Percentiles rank a stretch among this genome's conserved stretches.
phyloP scores from a whole-genome alignment of 2,797 vertebrate genomes.

The Sebastes jordani region DNA sequence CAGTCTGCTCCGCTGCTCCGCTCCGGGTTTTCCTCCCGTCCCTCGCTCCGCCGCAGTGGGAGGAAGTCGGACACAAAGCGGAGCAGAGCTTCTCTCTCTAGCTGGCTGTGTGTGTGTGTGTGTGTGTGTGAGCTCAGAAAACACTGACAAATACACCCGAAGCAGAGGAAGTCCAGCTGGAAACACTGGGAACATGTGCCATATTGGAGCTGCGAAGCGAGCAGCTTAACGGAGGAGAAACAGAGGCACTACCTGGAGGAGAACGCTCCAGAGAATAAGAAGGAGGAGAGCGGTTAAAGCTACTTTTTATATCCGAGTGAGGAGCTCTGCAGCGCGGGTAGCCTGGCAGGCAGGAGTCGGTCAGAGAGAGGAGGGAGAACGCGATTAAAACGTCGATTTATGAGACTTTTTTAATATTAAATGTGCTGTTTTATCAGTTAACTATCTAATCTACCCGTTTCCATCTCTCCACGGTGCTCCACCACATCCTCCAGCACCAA shows the following conservation, averaged over 20 bases:
- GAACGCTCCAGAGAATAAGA: not conserved
- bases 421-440: not conserved
- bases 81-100: constrained; percentile 2
- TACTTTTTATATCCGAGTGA: not conserved
- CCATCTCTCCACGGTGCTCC: constrained; percentile 57
- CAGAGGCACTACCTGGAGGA: not conserved
- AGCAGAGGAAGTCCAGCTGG: not conserved
- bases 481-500: constrained; percentile 30
- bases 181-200: constrained; percentile 13
- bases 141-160: constrained; percentile 12
- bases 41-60: constrained; percentile 67
- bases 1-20: not conserved
- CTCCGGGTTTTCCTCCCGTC: constrained; percentile 78
- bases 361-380: not conserved
- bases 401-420: no score
- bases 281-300: not conserved
- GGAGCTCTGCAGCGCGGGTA: constrained; percentile 20
- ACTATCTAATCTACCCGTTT: constrained; percentile 32
- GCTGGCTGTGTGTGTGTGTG: not conserved
- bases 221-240: not conserved
- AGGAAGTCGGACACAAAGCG: constrained; percentile 83
- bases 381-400: no score
- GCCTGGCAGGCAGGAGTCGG: constrained; percentile 31
- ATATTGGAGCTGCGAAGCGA: not conserved
- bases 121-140: constrained; percentile 20